These are phyloP conservation scores for Nasalis larvatus DNA, from an alignment of 2,113 vertebrate species.

Conservation along the genomic window DNA sequence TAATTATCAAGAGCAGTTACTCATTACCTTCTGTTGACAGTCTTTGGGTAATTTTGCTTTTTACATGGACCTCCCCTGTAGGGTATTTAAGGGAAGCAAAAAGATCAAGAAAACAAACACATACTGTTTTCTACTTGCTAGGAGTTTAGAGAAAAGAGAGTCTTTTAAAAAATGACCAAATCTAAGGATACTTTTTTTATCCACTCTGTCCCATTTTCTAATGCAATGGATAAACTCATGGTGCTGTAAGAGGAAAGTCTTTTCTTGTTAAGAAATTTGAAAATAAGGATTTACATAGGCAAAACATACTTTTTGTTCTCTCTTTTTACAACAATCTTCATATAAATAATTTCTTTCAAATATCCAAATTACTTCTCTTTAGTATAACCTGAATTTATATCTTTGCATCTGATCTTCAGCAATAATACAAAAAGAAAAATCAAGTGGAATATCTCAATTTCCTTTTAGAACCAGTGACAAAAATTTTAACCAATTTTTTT, in stretches of 20 bases:
- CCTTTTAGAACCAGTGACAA: not conserved
- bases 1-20: slow-evolving; percentile 56
- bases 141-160: not conserved
- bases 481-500: not conserved
- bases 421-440: slow-evolving; percentile 5
- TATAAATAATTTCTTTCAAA: not conserved
- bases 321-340: not conserved
- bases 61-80: slow-evolving; percentile 32
- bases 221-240: not conserved
- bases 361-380: not conserved
- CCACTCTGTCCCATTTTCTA: not conserved
- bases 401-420: not conserved
- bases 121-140: not conserved
- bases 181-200: not conserved
- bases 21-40: slow-evolving; percentile 66
- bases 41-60: slow-evolving; percentile 54
- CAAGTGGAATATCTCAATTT: slow-evolving; percentile 15
- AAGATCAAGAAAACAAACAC: slow-evolving; percentile 48
- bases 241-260: not conserved
- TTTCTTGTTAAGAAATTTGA: not conserved
- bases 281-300: not conserved
- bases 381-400: not conserved
- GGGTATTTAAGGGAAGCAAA: slow-evolving; percentile 36
- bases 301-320: not conserved
- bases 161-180: slow-evolving; percentile 6